A percentile compares a stretch with the other conserved stretches of the same genome.
phyloP scores from a whole-genome alignment of 1,140 invertebrate species.

The Harpegnathos saltator region DNA sequence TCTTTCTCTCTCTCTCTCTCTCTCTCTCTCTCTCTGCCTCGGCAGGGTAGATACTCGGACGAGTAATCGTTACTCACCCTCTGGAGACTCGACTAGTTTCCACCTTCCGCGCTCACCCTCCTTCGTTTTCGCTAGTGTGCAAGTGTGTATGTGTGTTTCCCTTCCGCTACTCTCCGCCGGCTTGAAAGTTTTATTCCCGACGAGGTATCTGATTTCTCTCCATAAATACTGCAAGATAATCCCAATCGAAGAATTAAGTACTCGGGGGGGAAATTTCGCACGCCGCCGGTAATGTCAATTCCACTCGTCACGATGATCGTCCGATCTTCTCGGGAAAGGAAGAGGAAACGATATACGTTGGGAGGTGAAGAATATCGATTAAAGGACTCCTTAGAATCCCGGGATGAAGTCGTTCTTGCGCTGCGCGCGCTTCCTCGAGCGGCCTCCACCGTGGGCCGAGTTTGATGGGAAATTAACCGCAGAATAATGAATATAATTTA shows the following conservation, averaged over 20 bases:
- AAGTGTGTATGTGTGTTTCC: not conserved
- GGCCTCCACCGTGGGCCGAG: too few species aligned
- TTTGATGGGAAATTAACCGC: too few species aligned
- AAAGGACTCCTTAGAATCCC: too few species aligned
- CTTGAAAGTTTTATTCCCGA: conserved; percentile 63
- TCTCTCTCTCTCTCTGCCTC: conserved; percentile 14
- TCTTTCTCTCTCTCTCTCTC: conserved; percentile 23
- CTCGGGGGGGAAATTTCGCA: not conserved
- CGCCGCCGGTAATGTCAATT: not conserved
- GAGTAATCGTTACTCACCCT: conserved; percentile 61
- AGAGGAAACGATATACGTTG: too few species aligned
- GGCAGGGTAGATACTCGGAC: conserved; percentile 46
- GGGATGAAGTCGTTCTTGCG: too few species aligned
- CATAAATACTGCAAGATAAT: conserved; percentile 50
- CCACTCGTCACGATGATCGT: too few species aligned
- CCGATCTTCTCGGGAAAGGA: too few species aligned
- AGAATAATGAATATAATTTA: too few species aligned
- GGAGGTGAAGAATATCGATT: too few species aligned
- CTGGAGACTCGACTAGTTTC: conserved; percentile 22
- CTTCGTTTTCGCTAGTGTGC: too few species aligned
- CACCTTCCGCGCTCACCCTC: not conserved
- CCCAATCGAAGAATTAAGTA: conserved; percentile 30
- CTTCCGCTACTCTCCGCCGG: conserved; percentile 10
- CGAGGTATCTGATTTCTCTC: conserved; percentile 53
- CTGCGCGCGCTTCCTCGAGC: too few species aligned